These are phyloP conservation scores for Balaeniceps rex DNA, from an alignment of 2,113 vertebrate species.

Conservation along the genomic window DNA sequence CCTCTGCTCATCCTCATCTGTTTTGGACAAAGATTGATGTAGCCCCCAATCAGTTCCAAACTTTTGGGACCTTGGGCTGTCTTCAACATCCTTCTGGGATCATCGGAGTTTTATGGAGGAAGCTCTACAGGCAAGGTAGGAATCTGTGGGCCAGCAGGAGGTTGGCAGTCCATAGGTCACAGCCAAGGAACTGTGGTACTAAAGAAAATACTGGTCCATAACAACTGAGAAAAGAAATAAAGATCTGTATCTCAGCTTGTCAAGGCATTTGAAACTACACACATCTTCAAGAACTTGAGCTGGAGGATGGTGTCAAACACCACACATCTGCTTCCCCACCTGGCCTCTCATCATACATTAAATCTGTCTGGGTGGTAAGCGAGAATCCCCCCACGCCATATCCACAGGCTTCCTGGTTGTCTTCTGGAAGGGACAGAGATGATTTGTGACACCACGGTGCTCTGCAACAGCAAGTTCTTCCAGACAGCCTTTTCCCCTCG, in stretches of 20 bases:
- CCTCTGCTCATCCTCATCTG: not conserved
- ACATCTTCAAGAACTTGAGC: not conserved
- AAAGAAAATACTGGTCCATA: not conserved
- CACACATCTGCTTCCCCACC: not conserved
- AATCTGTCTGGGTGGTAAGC: not conserved
- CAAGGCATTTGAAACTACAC: not conserved
- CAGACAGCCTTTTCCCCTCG: rapidly evolving
- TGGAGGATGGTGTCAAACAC: not conserved
- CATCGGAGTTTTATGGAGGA: not conserved
- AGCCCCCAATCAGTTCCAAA: not conserved
- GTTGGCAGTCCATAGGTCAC: not conserved
- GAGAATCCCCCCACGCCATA: not conserved
- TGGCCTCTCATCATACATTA: not conserved
- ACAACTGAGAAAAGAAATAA: not conserved
- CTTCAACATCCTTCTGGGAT: not conserved
- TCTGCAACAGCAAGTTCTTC: not conserved
- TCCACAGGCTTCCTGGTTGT: not conserved
- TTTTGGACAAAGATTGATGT: not conserved
- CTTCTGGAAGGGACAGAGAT: not conserved
- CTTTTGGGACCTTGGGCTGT: not conserved
- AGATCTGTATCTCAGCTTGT: not conserved
- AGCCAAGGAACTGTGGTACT: not conserved
- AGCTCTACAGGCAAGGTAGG: not conserved
- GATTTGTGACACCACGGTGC: not conserved
- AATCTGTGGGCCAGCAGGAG: not conserved